A percentile compares a stretch with the other conserved stretches of the same genome.
These are phyloP conservation scores for Saccopteryx leptura DNA, from an alignment of 2,113 vertebrate genomes.

Conservation along the genomic window DNA sequence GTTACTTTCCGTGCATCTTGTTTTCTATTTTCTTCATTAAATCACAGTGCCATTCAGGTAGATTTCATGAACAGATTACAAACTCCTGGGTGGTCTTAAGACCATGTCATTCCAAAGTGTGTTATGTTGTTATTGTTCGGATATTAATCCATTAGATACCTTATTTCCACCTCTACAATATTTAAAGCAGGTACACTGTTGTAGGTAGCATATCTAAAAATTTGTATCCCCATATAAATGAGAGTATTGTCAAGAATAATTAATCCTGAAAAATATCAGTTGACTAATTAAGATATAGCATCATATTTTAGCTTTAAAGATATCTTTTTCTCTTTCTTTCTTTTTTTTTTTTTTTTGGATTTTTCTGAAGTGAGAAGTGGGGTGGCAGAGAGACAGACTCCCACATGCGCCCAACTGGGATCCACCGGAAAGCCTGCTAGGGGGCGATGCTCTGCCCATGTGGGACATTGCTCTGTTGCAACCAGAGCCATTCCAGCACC, in stretches of 20 bases:
- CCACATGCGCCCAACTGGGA: too few relatives aligned
- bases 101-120: neutral
- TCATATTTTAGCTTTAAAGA: slow-evolving; percentile 23
- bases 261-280: neutral
- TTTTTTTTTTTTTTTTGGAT: too few relatives aligned
- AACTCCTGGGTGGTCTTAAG: neutral
- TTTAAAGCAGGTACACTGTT: neutral
- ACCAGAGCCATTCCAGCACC: too few relatives aligned
- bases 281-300: neutral
- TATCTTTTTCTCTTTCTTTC: neutral
- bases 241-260: neutral
- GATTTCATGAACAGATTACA: slow-evolving; percentile 25
- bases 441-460: too few relatives aligned
- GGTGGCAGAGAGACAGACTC: too few relatives aligned
- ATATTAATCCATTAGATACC: neutral
- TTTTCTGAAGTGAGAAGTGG: too few relatives aligned
- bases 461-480: too few relatives aligned
- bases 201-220: neutral
- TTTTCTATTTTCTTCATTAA: slow-evolving; percentile 61
- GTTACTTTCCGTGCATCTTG: slow-evolving; percentile 18
- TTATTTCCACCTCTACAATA: neutral
- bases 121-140: slow-evolving; percentile 21
- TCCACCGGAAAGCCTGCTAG: too few relatives aligned
- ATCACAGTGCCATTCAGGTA: neutral
- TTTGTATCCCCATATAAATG: neutral